Conservation (phyloP, 2,113 vertebrate genomes). For the Casuarius casuarius region DNA sequence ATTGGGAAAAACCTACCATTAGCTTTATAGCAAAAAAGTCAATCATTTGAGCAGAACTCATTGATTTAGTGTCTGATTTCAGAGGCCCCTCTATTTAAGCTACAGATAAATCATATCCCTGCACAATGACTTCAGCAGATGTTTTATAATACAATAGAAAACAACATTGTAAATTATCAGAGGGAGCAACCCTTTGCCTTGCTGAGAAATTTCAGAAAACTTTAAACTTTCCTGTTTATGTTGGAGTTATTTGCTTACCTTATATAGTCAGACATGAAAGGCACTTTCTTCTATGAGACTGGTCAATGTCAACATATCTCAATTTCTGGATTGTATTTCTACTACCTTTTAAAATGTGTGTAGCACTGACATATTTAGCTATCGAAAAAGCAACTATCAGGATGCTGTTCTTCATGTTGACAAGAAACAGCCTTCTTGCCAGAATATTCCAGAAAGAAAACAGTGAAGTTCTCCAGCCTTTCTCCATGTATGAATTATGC, state of each 20-base stretch:
- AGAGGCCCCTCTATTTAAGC: background rate
- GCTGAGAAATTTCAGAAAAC: background rate
- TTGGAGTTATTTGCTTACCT: background rate
- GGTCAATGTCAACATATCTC: background rate
- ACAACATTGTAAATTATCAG: background rate
- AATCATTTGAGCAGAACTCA: conserved; percentile 6
- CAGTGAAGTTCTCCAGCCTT: background rate
- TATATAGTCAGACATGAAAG: background rate
- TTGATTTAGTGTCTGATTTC: conserved; percentile 22
- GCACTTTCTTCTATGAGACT: background rate
- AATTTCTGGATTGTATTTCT: background rate
- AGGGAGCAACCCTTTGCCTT: background rate
- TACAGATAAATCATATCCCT: conserved; percentile 3
- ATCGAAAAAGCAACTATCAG: background rate
- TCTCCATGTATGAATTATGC: background rate
- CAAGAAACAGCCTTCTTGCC: background rate
- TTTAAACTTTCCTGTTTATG: background rate
- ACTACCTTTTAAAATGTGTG: background rate
- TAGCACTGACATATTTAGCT: background rate
- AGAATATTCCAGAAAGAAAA: background rate
- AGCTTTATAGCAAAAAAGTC: conserved; percentile 18
- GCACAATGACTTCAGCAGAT: background rate
- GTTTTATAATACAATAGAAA: background rate
- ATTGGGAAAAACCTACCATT: conserved; percentile 9
- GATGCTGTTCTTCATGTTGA: background rate